phyloP scores from a whole-genome alignment of 2,888 invertebrate species.

The Cheilosia soror region DNA sequence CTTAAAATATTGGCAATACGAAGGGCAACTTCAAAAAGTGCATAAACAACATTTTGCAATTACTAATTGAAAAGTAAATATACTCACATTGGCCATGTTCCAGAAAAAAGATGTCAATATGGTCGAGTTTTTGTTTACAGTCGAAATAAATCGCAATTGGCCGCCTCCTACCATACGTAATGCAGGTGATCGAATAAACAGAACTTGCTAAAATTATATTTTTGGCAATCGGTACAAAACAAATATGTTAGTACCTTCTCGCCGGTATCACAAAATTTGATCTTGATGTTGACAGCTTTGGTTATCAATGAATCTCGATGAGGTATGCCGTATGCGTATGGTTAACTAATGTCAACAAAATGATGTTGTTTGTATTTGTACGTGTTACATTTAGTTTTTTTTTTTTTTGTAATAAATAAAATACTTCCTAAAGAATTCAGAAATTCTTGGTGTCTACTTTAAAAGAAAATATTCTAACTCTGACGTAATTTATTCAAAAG shows the following conservation, averaged over 20 bases:
- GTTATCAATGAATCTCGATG: conserved; percentile 41
- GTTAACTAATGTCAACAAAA: conserved; percentile 8
- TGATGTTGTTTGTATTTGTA: conserved; percentile 2
- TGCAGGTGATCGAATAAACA: conserved; percentile 20
- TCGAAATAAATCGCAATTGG: not conserved
- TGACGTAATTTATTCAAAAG: conserved; percentile 19
- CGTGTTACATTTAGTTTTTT: not conserved
- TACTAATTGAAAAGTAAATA: conserved; percentile 20
- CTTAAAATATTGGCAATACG: no score
- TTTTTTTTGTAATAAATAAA: conserved; percentile 5
- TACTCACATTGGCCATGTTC: not conserved
- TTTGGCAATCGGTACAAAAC: conserved; percentile 11
- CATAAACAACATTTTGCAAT: not conserved
- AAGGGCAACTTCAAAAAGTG: not conserved
- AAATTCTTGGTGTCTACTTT: not conserved
- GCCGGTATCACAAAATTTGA: not conserved
- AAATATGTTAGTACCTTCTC: not conserved
- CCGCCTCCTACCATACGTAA: not conserved
- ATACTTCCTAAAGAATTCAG: conserved; percentile 1
- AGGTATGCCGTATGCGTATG: not conserved
- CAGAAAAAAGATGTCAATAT: not conserved
- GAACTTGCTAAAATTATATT: conserved; percentile 24
- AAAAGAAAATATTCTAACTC: conserved; percentile 17
- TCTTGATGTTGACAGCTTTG: conserved; percentile 37
- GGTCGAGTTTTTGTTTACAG: not conserved